phyloP scores from a whole-genome alignment of 2,888 invertebrate species.

The Ariolimax columbianus region DNA sequence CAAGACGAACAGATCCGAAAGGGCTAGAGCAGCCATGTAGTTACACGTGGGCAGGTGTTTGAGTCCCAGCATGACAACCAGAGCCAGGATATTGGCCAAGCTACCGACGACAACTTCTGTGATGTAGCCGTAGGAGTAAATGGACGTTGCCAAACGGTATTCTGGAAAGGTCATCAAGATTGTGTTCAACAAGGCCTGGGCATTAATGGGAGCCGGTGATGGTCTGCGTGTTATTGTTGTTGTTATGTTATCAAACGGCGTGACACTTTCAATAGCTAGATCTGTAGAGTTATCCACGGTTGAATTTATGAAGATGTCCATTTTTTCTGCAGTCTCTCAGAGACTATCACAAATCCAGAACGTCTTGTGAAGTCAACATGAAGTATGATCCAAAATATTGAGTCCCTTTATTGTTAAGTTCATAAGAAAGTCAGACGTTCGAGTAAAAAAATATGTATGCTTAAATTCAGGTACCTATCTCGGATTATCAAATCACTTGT shows the following conservation, averaged over 20 bases:
- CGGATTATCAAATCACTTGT: too few relatives aligned
- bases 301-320: neutral
- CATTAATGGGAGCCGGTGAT: neutral
- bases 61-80: constrained; percentile 65
- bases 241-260: neutral
- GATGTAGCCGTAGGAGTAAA: constrained; percentile 64
- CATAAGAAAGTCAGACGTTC: too few relatives aligned
- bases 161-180: constrained; percentile 46
- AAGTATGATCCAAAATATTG: neutral
- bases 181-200: constrained; percentile 8
- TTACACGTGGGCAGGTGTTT: constrained; percentile 64
- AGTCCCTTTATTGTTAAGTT: neutral
- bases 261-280: neutral
- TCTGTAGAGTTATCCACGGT: constrained; percentile 5
- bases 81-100: constrained; percentile 67
- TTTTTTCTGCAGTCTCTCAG: neutral
- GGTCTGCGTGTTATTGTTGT: constrained; percentile 10
- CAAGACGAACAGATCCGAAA: constrained; percentile 64
- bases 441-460: too few relatives aligned
- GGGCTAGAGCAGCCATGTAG: constrained; percentile 66
- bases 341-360: neutral
- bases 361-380: neutral
- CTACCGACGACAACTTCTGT: constrained; percentile 65
- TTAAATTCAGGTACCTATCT: too few relatives aligned
- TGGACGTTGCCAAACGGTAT: constrained; percentile 56